A percentile compares a stretch with the other conserved stretches of the same genome.
Evolutionary conservation across 2,113 vertebrate species (phyloP).

Genomic region (Caranx melampygus): DNA sequence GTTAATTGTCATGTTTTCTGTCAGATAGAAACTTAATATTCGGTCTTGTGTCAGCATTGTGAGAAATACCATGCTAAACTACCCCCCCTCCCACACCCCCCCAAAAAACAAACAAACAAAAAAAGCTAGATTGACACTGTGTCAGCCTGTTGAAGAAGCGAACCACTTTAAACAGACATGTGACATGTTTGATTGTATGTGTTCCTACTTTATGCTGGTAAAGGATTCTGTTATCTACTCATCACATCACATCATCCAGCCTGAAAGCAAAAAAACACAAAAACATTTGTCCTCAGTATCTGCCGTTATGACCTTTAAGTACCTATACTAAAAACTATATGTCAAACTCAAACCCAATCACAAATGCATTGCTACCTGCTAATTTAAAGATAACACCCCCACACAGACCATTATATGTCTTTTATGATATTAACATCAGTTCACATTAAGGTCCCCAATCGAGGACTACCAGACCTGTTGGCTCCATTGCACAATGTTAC

Average conservation of each 20-base stretch:
- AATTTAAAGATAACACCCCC: conserved; percentile 9
- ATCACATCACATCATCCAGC: not conserved
- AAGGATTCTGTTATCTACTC: no score
- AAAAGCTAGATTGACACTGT: no score
- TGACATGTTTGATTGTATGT: no score
- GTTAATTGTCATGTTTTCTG: no score
- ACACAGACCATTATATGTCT: conserved; percentile 11
- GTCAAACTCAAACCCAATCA: not conserved
- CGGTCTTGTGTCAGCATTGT: no score
- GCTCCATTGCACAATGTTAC: conserved; percentile 20
- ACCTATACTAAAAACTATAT: not conserved
- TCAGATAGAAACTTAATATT: no score
- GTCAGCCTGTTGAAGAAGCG: no score
- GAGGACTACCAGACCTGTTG: conserved; percentile 10
- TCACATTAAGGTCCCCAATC: conserved; percentile 18
- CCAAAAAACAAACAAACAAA: no score
- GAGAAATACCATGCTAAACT: no score
- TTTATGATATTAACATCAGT: not conserved
- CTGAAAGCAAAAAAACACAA: not conserved
- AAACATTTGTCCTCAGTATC: not conserved
- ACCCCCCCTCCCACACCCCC: no score
- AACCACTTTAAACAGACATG: no score
- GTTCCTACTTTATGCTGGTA: no score
- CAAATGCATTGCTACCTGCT: not conserved
- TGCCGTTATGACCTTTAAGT: not conserved